A percentile compares a stretch with the other conserved stretches of the same genome.
phyloP scores from a whole-genome alignment of 1,140 invertebrate genomes.

The Caenorhabditis tropicalis region DNA sequence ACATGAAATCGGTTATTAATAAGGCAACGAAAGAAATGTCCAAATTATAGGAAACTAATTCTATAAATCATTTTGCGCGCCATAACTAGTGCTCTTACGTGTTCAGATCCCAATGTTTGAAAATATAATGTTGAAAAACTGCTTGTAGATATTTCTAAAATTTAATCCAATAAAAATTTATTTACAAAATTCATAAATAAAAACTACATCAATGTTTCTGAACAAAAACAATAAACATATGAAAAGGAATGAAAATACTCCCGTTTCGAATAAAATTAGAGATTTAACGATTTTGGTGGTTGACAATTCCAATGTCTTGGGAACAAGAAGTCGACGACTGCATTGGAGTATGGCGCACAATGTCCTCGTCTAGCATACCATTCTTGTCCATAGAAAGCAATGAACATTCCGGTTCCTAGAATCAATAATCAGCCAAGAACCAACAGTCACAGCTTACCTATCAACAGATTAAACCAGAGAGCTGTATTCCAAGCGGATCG shows the following conservation, averaged over 20 bases:
- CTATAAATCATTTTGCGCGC: not conserved
- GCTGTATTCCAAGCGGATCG: constrained; percentile 66
- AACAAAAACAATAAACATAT: not conserved
- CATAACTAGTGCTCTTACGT: constrained; percentile 35
- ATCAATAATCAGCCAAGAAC: not conserved
- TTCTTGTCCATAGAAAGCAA: constrained; percentile 66
- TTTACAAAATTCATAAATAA: not conserved
- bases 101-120: constrained; percentile 26
- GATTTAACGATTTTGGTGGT: not conserved
- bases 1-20: constrained; percentile 61
- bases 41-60: constrained; percentile 40
- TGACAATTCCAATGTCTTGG: constrained; percentile 57
- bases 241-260: not conserved
- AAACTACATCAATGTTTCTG: not conserved
- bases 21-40: constrained; percentile 47
- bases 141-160: constrained; percentile 18
- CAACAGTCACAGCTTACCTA: constrained; percentile 54
- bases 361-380: constrained; percentile 70
- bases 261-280: not conserved
- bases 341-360: constrained; percentile 50
- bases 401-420: constrained; percentile 69
- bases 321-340: constrained; percentile 48
- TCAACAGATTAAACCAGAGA: constrained; percentile 71
- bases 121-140: not conserved
- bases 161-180: not conserved